Percentiles rank a stretch among this genome's conserved stretches.
These are phyloP conservation scores for Gallinago undulata DNA, from an alignment of 2,113 vertebrate genomes.

Conservation along the genomic window DNA sequence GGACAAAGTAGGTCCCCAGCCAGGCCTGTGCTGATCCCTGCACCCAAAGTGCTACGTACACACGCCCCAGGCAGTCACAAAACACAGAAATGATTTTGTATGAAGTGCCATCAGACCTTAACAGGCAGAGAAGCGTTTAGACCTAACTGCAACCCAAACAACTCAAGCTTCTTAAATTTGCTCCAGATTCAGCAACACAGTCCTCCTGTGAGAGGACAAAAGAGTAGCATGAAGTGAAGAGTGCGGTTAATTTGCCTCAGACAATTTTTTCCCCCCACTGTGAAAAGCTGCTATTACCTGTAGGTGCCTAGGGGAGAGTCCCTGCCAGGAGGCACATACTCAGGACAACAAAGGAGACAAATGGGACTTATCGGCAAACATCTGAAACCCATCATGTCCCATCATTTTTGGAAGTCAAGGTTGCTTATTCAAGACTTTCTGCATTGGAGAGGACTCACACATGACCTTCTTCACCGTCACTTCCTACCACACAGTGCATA, in stretches of 20 bases:
- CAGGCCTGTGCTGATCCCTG: not conserved
- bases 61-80: not conserved
- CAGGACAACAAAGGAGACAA: not conserved
- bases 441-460: not conserved
- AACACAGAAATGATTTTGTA: not conserved
- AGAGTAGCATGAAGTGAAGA: not conserved
- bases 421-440: not conserved
- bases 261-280: too few relatives aligned
- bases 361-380: not conserved
- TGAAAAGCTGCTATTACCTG: not conserved
- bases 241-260: not conserved
- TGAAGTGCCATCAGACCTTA: not conserved
- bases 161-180: not conserved
- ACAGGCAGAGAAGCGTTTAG: not conserved
- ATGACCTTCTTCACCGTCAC: accelerated
- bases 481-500: not conserved
- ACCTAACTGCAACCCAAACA: not conserved
- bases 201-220: not conserved
- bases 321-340: not conserved
- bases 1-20: not conserved
- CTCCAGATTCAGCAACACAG: not conserved
- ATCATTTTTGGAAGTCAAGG: not conserved
- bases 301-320: not conserved
- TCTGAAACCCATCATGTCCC: not conserved
- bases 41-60: not conserved